Percentiles rank a stretch among this genome's conserved stretches.
Evolutionary conservation across 2,888 invertebrate species (phyloP).

Genomic region (Phania funesta): DNA sequence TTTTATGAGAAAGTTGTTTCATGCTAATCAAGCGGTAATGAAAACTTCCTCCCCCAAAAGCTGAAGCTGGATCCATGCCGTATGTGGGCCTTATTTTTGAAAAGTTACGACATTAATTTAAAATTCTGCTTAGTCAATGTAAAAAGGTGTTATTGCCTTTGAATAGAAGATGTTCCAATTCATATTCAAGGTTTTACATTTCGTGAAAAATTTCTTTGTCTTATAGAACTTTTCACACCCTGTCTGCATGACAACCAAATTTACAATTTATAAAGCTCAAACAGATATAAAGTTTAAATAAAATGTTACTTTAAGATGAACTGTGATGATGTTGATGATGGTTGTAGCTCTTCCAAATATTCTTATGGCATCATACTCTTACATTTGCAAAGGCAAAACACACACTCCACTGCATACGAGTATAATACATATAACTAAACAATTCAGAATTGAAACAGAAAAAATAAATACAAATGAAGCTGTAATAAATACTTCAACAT

Average conservation of each 20-base stretch:
- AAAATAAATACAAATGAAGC: slow-evolving; percentile 52
- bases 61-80: no score
- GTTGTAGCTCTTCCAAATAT: slow-evolving; percentile 24
- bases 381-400: slow-evolving; percentile 11
- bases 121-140: no score
- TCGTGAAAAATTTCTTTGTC: background rate
- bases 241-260: background rate
- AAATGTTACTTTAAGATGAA: slow-evolving; percentile 47
- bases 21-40: no score
- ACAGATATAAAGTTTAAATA: slow-evolving; percentile 30
- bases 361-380: slow-evolving; percentile 18
- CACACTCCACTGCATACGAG: background rate
- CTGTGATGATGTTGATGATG: slow-evolving; percentile 32
- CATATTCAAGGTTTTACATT: no score
- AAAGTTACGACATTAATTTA: no score
- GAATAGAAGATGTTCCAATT: no score
- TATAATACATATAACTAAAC: background rate
- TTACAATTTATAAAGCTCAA: background rate
- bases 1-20: no score
- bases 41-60: no score
- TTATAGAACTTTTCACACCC: background rate
- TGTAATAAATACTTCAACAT: slow-evolving; percentile 66
- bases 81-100: no score
- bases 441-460: slow-evolving; percentile 24
- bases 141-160: no score